phyloP scores from a whole-genome alignment of 2,888 invertebrate species.

The Ochropleura leucogaster region DNA sequence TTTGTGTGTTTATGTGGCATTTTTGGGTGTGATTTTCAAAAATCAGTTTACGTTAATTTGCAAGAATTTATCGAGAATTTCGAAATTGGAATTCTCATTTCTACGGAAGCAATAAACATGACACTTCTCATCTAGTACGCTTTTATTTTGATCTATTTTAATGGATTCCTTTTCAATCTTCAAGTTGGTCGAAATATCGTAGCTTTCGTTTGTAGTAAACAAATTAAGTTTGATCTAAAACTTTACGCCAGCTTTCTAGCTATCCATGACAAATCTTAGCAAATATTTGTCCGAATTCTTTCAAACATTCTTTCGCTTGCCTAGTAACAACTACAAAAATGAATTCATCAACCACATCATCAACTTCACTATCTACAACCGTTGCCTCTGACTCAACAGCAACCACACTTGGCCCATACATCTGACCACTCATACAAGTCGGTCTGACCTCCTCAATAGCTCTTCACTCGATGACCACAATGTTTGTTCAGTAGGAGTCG shows the following conservation, averaged over 20 bases:
- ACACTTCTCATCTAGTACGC: too few species aligned
- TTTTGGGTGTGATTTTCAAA: constrained; percentile 31
- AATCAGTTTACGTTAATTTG: constrained; percentile 3
- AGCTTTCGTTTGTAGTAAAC: neutral
- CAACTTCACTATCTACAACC: constrained; percentile 9
- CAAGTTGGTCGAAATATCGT: neutral
- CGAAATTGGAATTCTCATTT: too few species aligned
- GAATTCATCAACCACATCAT: constrained; percentile 3
- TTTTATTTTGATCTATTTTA: neutral
- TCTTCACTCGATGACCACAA: constrained; percentile 67
- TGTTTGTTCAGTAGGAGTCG: constrained; percentile 75
- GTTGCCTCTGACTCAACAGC: constrained; percentile 34
- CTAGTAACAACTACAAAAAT: constrained; percentile 4
- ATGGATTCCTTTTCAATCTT: neutral
- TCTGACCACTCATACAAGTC: constrained; percentile 48
- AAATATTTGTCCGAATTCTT: neutral
- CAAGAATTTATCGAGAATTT: neutral
- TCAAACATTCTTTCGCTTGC: neutral
- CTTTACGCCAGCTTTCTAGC: too few species aligned
- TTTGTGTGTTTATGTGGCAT: constrained; percentile 52
- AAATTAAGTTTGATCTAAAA: neutral
- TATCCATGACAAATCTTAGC: neutral
- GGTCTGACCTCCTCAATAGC: constrained; percentile 64
- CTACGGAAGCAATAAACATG: neutral
- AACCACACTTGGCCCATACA: constrained; percentile 18